Base-by-base conservation (phyloP, 64 coral and sea anemone genomes). In the Actinia tenebrosa region DNA sequence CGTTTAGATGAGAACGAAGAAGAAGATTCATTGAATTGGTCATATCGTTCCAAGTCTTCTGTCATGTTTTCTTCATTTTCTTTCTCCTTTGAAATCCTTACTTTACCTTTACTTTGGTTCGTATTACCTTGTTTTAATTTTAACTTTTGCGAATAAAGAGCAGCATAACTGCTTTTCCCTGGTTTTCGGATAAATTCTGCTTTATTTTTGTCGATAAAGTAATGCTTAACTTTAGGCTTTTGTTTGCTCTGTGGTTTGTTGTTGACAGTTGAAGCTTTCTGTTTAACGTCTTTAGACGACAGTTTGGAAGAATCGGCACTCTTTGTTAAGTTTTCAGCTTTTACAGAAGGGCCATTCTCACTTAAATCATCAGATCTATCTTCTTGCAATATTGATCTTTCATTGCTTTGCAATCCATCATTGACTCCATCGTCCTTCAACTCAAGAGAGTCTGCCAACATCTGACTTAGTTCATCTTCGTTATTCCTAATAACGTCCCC, bases 121-220 rank as follows among this genome's bases (percentile, higher is more conserved):
- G 17, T 81, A 81, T 53, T 81, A 5, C 50, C 46, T 81, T 85
- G 60, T 85, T 85, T 85, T 62, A 62, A 16, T 64, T 85, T 83
- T 22, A 83, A 16, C 16, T 83, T 85, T 62, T 85, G 83, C 6
- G 53, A 64, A 42, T 61, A 61, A 3, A 61, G 16, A 37, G 83
- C 58, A 56, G 83, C 83, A 63, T 85, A 85, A 85, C 83, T 85
- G 60, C 30, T 64, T 61, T 64, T 64, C 27, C 60, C 60, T 63
- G 83, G 44, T 20, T 43, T 85, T 64, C 60, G 44, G 30, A 25
- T 46, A 7, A 85, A 59, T 4, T 30, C 53, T 81, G 4, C 53
- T 61, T 85, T 85, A 60, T 85, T 85, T 64, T 59, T 16, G 56
- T 85, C 83, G 56, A 85, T 85, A 85, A 63, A 85, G 42, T 85